A percentile compares a stretch with the other conserved stretches of the same genome.
Evolutionary conservation across 1,140 invertebrate genomes (phyloP).

Genomic region (Periplaneta americana): DNA sequence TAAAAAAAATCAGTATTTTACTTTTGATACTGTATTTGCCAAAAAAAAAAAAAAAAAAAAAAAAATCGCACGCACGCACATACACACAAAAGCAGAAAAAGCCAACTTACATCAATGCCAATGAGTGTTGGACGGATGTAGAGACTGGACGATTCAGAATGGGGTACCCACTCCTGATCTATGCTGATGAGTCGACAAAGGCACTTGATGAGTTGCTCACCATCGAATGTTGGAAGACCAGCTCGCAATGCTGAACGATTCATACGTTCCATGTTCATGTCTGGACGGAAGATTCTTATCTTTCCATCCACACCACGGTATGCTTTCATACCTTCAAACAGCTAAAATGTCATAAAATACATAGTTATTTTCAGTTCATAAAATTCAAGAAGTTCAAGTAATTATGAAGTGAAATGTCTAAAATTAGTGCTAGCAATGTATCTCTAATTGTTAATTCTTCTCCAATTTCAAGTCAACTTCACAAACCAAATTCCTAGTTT

Average conservation of each 20-base stretch:
- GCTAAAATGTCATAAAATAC: conserved; percentile 43
- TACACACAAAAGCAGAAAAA: not conserved
- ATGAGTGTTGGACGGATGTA: conserved; percentile 97
- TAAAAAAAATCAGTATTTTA: too few species aligned
- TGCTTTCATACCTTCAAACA: conserved; percentile 99
- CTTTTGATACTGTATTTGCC: too few species aligned
- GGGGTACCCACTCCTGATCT: conserved; percentile 97
- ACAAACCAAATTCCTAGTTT: too few species aligned
- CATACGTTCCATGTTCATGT: conserved; percentile 94
- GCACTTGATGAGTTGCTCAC: conserved; percentile 81
- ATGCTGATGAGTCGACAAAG: conserved; percentile 81
- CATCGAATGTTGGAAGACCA: conserved; percentile 88
- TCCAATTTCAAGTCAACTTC: too few species aligned
- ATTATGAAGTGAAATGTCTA: too few species aligned
- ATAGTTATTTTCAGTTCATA: not conserved
- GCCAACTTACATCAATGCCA: conserved; percentile 83
- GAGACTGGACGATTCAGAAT: conserved; percentile 79
- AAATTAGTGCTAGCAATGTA: too few species aligned
- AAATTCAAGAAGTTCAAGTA: too few species aligned
- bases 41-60: too few species aligned
- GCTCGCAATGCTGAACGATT: conserved; percentile 74
- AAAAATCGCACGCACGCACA: too few species aligned
- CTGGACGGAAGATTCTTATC: conserved; percentile 91
- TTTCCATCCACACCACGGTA: conserved; percentile 90
- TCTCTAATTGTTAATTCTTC: too few species aligned